Percentiles rank a stretch among this genome's conserved stretches.
Conservation (phyloP, 2,113 vertebrate genomes). For the Carollia perspicillata region DNA sequence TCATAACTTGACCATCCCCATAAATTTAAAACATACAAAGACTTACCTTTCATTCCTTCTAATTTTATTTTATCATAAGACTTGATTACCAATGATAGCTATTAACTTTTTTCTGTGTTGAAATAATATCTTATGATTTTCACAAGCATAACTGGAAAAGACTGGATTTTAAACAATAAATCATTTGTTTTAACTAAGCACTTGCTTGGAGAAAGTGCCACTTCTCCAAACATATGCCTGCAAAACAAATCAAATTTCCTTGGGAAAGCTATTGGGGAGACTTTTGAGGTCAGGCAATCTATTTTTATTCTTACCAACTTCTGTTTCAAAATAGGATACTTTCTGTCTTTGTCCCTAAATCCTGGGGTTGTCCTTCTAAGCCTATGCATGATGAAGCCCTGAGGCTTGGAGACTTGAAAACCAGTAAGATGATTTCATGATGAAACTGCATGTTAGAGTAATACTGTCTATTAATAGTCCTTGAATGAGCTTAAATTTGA, state of each 20-base stretch:
- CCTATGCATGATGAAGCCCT: background rate
- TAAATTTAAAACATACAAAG: conserved; percentile 39
- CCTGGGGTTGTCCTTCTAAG: background rate
- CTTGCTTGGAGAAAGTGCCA: conserved; percentile 1
- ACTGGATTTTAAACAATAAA: conserved; percentile 24
- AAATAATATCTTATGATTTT: conserved; percentile 40
- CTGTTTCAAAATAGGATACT: background rate
- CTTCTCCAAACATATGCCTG: conserved; percentile 31
- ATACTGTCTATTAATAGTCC: background rate
- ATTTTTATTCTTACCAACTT: conserved; percentile 37
- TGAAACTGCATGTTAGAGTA: conserved; percentile 14
- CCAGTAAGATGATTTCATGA: background rate
- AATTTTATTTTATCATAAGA: conserved; percentile 23
- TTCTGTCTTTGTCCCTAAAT: conserved; percentile 7
- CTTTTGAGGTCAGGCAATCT: background rate
- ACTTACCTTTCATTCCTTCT: background rate
- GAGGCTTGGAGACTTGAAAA: conserved; percentile 46
- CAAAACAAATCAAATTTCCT: conserved; percentile 35
- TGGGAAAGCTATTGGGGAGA: background rate
- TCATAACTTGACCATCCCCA: background rate
- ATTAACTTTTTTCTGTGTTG: background rate
- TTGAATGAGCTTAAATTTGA: conserved; percentile 43
- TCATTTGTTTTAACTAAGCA: background rate
- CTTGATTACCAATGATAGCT: conserved; percentile 11
- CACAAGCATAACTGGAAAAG: conserved; percentile 15